Evolutionary conservation across 1,140 invertebrate species (phyloP), one percentile per base, ranked within the genome.

Genomic region (Nixonia krombeini): DNA sequence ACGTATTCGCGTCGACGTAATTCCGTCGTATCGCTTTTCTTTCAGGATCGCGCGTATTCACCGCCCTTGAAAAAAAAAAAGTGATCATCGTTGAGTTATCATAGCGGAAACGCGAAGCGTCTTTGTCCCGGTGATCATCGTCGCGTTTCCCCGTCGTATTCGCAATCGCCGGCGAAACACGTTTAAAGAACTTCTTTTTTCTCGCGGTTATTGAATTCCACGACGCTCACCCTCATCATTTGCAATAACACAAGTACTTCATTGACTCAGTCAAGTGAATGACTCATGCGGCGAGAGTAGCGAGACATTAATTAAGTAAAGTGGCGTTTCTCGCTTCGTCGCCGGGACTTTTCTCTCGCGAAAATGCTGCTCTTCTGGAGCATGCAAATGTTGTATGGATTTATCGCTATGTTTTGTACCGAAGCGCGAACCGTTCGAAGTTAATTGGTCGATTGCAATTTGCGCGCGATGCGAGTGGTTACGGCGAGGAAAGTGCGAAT

Each of bases 191-290:
- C 35, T 37, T 57, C 59, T 44, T 25, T 31, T 2, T 31, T n/a
- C 8, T 31, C 8, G 23, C 18, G 23, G 7, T 10, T 41, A 42
- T 41, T 64, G 38, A 46, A 10, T 41, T 45, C 44, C 42, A n/a
- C 29, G 45, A 47, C 41, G 13, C 37, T 33, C 37, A 42, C 40
- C 41, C 45, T 45, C 23, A 23, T 55, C 68, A 70, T 71, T 68
- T 23, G 51, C 57, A 51, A 71, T 72, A 59, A 59, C 45, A 66
- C 69, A 70, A 69, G 58, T 64, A 63, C 59, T 44, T 75, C 71
- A 68, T 74, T 77, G 71, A 73, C 62, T 69, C 33, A 56, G 57
- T 65, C 62, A 77, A 71, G 51, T 65, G 69, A 70, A 71, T 77
- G 73, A 77, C 66, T 77, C 73, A 77, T 51, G 50, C 26, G 13